Percentiles rank a stretch among this genome's conserved stretches.
These are phyloP conservation scores for Fragum sueziense DNA, from an alignment of 2,888 invertebrate genomes.

Conservation along the genomic window DNA sequence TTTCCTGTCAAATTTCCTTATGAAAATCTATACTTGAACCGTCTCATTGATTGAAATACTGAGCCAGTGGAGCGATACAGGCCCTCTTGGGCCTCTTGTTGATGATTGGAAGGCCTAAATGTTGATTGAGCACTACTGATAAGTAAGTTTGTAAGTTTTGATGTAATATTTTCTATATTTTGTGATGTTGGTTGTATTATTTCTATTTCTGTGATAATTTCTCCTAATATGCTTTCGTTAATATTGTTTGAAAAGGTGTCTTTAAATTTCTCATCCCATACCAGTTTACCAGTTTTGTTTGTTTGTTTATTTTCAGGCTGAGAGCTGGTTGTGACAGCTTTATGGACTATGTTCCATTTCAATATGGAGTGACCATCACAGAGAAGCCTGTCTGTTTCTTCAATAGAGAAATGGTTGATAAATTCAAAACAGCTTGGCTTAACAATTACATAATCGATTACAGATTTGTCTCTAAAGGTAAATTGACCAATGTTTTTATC, in stretches of 20 bases:
- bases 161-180: neutral
- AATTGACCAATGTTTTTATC: conserved; percentile 25
- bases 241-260: neutral
- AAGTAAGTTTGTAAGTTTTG: neutral
- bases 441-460: conserved; percentile 31
- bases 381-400: conserved; percentile 28
- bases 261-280: no score
- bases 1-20: no score
- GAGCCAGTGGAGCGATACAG: no score
- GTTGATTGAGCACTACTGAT: conserved; percentile 5
- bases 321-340: neutral
- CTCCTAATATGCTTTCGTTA: neutral
- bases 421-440: conserved; percentile 3
- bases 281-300: neutral
- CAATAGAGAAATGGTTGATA: conserved; percentile 18
- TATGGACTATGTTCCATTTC: neutral
- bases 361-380: conserved; percentile 24
- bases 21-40: no score
- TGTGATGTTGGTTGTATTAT: neutral
- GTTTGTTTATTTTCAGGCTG: neutral
- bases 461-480: conserved; percentile 27
- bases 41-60: no score
- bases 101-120: neutral
- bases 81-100: no score
- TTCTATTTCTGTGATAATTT: neutral